A percentile compares a stretch with the other conserved stretches of the same genome.
Evolutionary conservation across 2,888 invertebrate species (phyloP).

Genomic region (Hirtodrosophila histrioides): DNA sequence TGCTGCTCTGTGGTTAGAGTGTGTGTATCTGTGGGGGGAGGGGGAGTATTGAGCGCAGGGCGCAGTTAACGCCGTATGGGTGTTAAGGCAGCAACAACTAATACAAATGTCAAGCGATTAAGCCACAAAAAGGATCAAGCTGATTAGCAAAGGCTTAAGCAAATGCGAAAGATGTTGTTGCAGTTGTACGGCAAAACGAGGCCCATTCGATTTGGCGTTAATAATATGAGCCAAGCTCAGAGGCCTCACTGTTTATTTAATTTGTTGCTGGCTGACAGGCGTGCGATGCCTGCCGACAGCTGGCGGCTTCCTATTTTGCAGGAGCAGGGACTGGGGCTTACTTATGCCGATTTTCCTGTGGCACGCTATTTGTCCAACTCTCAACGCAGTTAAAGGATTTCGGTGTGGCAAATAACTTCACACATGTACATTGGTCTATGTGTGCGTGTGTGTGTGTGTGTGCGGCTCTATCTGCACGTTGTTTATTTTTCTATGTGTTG

Average conservation of each 20-base stretch:
- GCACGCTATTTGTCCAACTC: conserved; percentile 73
- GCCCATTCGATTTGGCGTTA: conserved; percentile 67
- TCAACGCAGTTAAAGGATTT: conserved; percentile 80
- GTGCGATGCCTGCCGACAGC: conserved; percentile 42
- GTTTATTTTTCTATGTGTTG: conserved; percentile 75
- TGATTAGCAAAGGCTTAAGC: conserved; percentile 79
- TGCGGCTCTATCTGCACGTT: conserved; percentile 46
- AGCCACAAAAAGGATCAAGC: conserved; percentile 77
- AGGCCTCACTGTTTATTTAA: conserved; percentile 66
- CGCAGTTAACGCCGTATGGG: conserved; percentile 33
- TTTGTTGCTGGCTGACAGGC: conserved; percentile 58
- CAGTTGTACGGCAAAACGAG: conserved; percentile 2
- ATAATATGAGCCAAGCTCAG: conserved; percentile 68
- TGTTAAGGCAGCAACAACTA: conserved; percentile 58
- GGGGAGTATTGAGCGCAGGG: conserved; percentile 11
- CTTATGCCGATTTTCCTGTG: conserved; percentile 44
- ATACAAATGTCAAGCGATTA: conserved; percentile 81
- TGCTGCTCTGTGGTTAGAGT: conserved; percentile 3
- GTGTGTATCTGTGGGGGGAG: not conserved
- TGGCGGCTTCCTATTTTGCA: conserved; percentile 29
- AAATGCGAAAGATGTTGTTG: conserved; percentile 38
- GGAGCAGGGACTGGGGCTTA: not conserved
- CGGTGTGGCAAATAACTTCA: conserved; percentile 64
- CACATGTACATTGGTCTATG: conserved; percentile 26
- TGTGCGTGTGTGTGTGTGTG: conserved; percentile 17